These are phyloP conservation scores for Xiphorhynchus elegans DNA, from an alignment of 2,113 vertebrate species.

Conservation along the genomic window DNA sequence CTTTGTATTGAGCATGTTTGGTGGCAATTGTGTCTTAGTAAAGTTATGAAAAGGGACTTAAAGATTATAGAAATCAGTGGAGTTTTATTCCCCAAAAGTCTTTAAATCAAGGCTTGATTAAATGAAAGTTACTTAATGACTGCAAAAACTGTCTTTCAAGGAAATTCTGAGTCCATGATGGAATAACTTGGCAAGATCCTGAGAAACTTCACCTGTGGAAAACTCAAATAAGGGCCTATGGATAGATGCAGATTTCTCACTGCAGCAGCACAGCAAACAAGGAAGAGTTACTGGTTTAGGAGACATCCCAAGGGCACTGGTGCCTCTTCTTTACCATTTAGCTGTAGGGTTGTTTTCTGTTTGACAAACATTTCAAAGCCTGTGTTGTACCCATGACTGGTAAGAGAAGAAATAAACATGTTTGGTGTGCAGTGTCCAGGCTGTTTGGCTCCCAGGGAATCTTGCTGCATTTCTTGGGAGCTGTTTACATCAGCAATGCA, in stretches of 20 bases:
- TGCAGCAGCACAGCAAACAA: not conserved
- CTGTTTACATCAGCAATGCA: not conserved
- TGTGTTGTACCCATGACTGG: not conserved
- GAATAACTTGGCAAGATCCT: constrained; percentile 25
- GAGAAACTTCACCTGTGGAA: constrained; percentile 45
- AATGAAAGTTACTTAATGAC: constrained; percentile 17
- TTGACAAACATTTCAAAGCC: constrained; percentile 15
- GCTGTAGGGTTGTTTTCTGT: not conserved
- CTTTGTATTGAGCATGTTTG: not conserved
- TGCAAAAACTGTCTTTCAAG: constrained; percentile 42
- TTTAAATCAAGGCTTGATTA: constrained; percentile 42
- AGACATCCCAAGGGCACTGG: not conserved
- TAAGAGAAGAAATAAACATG: not conserved
- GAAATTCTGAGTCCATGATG: constrained; percentile 52
- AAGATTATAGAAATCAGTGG: not conserved
- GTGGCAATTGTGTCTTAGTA: not conserved
- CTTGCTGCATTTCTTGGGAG: not conserved
- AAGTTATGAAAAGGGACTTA: not conserved
- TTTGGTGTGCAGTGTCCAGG: not conserved
- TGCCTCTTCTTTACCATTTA: not conserved
- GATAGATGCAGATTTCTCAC: not conserved
- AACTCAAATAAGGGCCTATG: not conserved
- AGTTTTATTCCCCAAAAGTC: not conserved
- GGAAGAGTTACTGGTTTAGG: not conserved
- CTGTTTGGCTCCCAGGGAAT: not conserved